Evolutionary conservation across 1,140 invertebrate genomes (phyloP).

Genomic region (Halesus radiatus): DNA sequence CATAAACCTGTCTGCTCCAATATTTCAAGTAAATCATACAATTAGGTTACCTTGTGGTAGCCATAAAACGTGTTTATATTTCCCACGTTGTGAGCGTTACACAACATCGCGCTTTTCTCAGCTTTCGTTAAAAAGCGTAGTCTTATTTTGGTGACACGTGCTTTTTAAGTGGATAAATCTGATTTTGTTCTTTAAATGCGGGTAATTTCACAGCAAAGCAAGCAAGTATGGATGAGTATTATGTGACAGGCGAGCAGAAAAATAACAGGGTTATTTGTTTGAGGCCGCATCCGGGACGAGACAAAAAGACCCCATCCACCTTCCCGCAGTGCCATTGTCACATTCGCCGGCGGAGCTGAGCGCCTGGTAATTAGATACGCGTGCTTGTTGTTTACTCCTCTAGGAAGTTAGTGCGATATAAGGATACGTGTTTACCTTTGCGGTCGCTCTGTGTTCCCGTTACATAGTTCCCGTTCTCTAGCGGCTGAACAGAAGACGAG

Average conservation of each 20-base stretch:
- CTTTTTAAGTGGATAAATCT: too few species aligned
- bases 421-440: constrained; percentile 31
- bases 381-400: constrained; percentile 28
- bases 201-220: neutral
- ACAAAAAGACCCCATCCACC: constrained; percentile 32
- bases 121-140: too few species aligned
- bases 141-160: too few species aligned
- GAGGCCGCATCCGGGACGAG: constrained; percentile 25
- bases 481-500: neutral
- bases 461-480: constrained; percentile 3
- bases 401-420: constrained; percentile 8
- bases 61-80: too few species aligned
- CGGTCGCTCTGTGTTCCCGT: constrained; percentile 23
- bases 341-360: constrained; percentile 6
- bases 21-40: too few species aligned
- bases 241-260: constrained; percentile 13
- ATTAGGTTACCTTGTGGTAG: too few species aligned
- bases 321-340: constrained; percentile 33
- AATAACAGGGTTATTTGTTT: constrained; percentile 38
- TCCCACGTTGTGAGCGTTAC: too few species aligned
- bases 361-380: constrained; percentile 47
- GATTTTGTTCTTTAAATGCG: too few species aligned
- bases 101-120: too few species aligned
- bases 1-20: too few species aligned
- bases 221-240: neutral